Conservation (phyloP, 2,113 vertebrate genomes). For the Piaya cayana region DNA sequence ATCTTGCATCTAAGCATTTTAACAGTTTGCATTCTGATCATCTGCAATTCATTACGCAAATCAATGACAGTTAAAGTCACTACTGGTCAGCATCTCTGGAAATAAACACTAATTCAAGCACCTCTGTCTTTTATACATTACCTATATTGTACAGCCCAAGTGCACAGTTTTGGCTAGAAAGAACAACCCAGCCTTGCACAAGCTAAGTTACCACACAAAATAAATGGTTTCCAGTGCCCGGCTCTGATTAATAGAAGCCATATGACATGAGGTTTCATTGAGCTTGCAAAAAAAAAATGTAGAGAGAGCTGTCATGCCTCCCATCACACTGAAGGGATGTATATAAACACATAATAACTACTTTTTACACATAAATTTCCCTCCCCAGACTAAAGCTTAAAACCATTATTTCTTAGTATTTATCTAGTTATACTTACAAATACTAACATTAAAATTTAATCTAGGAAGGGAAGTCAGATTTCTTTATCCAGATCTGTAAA, state of each 20-base stretch:
- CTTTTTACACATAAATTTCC: not conserved
- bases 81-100: not conserved
- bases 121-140: not conserved
- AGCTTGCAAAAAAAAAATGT: not conserved
- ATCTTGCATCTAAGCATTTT: not conserved
- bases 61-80: not conserved
- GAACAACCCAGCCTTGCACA: not conserved
- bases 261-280: not conserved
- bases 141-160: not conserved
- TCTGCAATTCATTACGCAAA: constrained; percentile 23
- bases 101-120: not conserved
- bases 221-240: not conserved
- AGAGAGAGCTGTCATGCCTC: not conserved
- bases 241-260: not conserved
- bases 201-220: not conserved
- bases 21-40: not conserved
- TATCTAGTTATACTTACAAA: not conserved
- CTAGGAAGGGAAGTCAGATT: not conserved
- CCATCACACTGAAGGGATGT: not conserved
- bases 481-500: not conserved
- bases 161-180: not conserved
- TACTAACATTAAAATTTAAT: not conserved
- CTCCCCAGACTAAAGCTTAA: not conserved
- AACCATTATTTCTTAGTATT: not conserved
- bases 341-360: not conserved